phyloP scores from a whole-genome alignment of 2,888 invertebrate genomes.

The Petrolisthes cinctipes region DNA sequence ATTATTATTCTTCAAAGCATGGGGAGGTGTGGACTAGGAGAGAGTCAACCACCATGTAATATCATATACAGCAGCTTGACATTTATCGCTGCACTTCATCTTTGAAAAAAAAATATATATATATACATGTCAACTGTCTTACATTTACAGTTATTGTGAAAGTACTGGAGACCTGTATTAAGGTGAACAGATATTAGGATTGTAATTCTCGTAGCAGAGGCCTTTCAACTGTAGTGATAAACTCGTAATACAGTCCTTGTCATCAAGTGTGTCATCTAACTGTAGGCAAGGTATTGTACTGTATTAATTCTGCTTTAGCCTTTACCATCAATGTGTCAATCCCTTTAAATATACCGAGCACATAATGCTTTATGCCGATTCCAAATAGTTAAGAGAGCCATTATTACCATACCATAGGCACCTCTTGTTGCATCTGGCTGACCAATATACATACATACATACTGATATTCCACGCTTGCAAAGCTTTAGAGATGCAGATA shows the following conservation, averaged over 20 bases:
- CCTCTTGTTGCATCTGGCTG: conserved; percentile 35
- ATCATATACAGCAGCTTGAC: no score
- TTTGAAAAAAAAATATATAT: no score
- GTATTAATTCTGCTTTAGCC: conserved; percentile 23
- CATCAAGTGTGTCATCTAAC: conserved; percentile 33
- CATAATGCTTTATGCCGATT: conserved; percentile 43
- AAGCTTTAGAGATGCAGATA: conserved; percentile 40
- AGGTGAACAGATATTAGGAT: conserved; percentile 15
- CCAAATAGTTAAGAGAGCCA: conserved; percentile 31
- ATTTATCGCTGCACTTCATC: no score
- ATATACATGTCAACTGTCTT: background rate
- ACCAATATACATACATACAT: conserved; percentile 26
- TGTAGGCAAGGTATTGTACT: conserved; percentile 23
- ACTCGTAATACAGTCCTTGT: conserved; percentile 17
- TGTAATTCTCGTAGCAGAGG: conserved; percentile 29
- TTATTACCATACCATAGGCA: conserved; percentile 36
- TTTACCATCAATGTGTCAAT: conserved; percentile 43
- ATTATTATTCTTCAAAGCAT: no score
- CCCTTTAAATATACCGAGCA: conserved; percentile 32
- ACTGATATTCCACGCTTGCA: conserved; percentile 37
- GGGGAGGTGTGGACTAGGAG: no score
- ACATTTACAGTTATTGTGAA: background rate
- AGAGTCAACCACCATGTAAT: no score
- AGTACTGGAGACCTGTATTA: conserved; percentile 8
- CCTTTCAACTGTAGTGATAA: conserved; percentile 39